Evolutionary conservation across 2,113 vertebrate genomes (phyloP), one percentile per base, ranked within the genome.

Genomic region (Pipra filicauda): DNA sequence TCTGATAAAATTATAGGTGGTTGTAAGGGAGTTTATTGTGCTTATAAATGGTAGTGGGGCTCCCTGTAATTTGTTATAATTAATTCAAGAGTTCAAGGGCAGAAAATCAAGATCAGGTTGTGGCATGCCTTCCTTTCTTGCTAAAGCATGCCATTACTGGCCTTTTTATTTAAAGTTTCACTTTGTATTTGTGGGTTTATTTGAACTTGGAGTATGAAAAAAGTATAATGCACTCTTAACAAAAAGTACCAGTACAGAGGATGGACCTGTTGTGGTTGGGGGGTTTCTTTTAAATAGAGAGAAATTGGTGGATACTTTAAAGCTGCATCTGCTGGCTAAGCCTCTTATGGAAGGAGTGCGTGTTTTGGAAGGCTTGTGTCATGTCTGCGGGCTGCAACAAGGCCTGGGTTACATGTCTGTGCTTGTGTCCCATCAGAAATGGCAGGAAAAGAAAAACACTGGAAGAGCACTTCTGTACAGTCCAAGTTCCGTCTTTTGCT

Each of bases 31-130:
- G 96, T 97, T 98, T 96, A 96, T 97, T 97, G 80, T 97, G 80
- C 91, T 91, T 97, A 94, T 96, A 97, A 96, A 97, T 95, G 95
- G 93, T 90, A 91, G 93, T 93, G 96, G 83, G 95, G 92, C 87
- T 97, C 98, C 97, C 97, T 98, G 96, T 98, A 98, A 98, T 98
- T 98, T 98, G 97, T 98, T 97, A 62, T 98, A 98, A 98, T 98
- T 97, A 98, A 98, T 97, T 97, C 95, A 95, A 85, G 95, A 97
- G 97, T 98, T 98, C 94, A 97, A 96, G 97, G 97, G 95, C 94
- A 97, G 94, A 97, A 96, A 97, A 94, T 91, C 43, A 81, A 84
- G 75, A 93, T 95, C 98, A 97, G 91, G 98, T 97, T 74, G 72
- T 78, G 95, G 91, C 98, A 89, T 96, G 98, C 88, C 83, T 95